Conservation (phyloP, 2,888 invertebrate species). For the Melieria crassipennis region DNA sequence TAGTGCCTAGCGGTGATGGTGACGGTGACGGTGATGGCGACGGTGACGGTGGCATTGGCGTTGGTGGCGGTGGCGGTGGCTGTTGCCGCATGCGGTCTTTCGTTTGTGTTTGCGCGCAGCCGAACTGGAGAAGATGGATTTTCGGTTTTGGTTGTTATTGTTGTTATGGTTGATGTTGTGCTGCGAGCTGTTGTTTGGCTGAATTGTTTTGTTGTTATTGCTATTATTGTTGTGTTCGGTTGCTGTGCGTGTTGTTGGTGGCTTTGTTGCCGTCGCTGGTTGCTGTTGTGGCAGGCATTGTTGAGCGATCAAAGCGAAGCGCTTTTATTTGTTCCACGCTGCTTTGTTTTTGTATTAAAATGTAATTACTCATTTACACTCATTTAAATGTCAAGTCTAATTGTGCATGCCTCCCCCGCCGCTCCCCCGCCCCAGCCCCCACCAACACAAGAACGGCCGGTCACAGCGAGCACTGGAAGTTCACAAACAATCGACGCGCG, state of each 20-base stretch:
- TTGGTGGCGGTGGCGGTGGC: conserved; percentile 26
- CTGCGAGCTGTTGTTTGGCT: background rate
- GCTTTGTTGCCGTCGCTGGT: background rate
- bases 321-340: conserved; percentile 56
- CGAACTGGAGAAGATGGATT: conserved; percentile 20
- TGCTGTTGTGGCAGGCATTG: conserved; percentile 61
- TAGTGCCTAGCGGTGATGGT: conserved; percentile 45
- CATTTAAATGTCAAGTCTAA: conserved; percentile 49
- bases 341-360: conserved; percentile 50
- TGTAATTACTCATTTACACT: conserved; percentile 59
- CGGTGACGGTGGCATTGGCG: conserved; percentile 33
- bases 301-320: conserved; percentile 62
- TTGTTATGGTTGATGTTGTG: background rate
- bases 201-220: background rate
- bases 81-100: background rate
- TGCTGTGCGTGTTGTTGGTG: background rate
- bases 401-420: conserved; percentile 30
- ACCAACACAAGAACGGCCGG: background rate
- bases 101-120: conserved; percentile 1
- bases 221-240: background rate
- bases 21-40: conserved; percentile 9
- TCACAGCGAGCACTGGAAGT: background rate
- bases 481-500: conserved; percentile 23
- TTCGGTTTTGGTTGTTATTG: conserved; percentile 1
- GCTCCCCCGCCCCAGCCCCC: background rate